Evolutionary conservation across 2,113 vertebrate genomes (phyloP), one percentile per base, ranked within the genome.

Genomic region (Pomatorhinus ruficollis): DNA sequence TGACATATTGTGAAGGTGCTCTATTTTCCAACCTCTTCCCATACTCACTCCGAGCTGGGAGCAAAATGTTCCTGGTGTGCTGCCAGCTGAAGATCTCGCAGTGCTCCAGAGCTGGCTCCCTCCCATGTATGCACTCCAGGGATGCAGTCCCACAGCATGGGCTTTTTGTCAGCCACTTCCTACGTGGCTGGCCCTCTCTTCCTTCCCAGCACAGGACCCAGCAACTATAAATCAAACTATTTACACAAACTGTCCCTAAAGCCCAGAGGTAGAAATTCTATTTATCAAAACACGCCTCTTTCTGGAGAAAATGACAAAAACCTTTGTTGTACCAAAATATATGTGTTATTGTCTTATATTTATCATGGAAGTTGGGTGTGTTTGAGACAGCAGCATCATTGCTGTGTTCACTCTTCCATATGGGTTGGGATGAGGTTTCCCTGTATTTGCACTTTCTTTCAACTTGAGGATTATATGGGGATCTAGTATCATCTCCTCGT

Each of bases 31-130:
- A 17, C 72, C 85, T 85, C 75, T 95, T 93, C 88, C 91, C 76
- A 72, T 94, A n/a, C 59, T 95, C 7, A 7, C 33, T 85, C 53
- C 0, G 25, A 71, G 79, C 31, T 81, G 88, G 96, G 95, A 96
- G 89, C 91, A 95, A 90, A 94, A 96, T 97, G 95, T 97, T 95
- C 95, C 84, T 96, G 94, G 93, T 95, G 94, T 82, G 85, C 89
- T 96, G 95, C 96, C 96, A 97, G 87, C 87, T 94, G 89, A 95
- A 92, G 21, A 87, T 96, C 89, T 93, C 23, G 3, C 66, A 76
- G 74, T 25, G 87, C 91, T 97, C 16, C 91, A 91, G 61, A 92
- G 89, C 91, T 96, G 87, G 84, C 92, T 95, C 27, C 69, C 76
- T 93, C 95, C 91, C 93, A 78, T 95, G 82, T 45, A 0, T 88